Evolutionary conservation across 1,140 invertebrate genomes (phyloP), one percentile per base, ranked within the genome.

Genomic region (Platyscapa corneri): DNA sequence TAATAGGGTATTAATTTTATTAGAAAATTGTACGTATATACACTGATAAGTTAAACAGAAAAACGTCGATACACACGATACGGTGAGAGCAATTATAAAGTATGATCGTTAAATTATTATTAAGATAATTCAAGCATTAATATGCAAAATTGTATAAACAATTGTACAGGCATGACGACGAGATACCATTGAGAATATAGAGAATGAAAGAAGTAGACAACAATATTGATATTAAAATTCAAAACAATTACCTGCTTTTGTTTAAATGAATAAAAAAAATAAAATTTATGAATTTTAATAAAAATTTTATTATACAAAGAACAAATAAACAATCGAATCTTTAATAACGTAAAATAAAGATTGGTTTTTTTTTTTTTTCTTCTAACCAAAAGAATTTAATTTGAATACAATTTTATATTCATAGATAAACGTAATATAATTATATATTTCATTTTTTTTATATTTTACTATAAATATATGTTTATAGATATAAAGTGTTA

Each of bases 1-100:
- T 64, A 83, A 83, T 49, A 64, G 46, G 32, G 30, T 30, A 77
- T 83, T 65, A 76, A 83, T 77, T 83, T 32, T 77, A 77, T 77
- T 83, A 83, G 53, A 49, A 82, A 56, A 34, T 74, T 18, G 12
- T 46, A 46, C 37, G 53, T 72, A 37, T 27, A 10, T 14, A 65
- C n/a, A 27, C n/a, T 32, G 39, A 72, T 72, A 72, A 32, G 46
- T 1, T 42, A 6, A 42, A 42, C 60, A 30, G 37, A 82, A 72
- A 82, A 82, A 72, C 30, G 32, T 56, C 46, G 7, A 82, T 82
- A 72, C 20, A 23, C 14, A 32, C 46, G 67, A 74, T 56, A 72
- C 32, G 49, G 23, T 82, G n/a, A 37, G 16, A 30, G 42, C 65
- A 37, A 74, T 74, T 74, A 46, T 53, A 72, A 82, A 82, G 42